Percentiles rank a stretch among this genome's conserved stretches.
phyloP scores from a whole-genome alignment of 1,140 invertebrate genomes.

The Streblospio benedicti region DNA sequence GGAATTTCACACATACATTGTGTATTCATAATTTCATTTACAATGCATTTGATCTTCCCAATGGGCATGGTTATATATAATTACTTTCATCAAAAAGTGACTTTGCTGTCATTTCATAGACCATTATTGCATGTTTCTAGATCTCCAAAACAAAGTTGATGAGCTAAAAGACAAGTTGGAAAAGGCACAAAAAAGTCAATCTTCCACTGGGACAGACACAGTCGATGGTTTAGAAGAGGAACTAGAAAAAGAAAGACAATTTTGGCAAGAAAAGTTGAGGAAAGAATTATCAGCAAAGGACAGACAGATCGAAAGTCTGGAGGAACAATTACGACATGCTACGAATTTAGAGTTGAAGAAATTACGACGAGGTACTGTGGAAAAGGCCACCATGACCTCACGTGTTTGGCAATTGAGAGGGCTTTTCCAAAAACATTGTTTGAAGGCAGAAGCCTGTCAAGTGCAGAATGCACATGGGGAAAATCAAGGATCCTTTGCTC shows the following conservation, averaged over 20 bases:
- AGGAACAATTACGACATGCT: conserved; percentile 1
- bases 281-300: conserved; percentile 2
- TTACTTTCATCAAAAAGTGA: no score
- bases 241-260: background rate
- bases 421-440: background rate
- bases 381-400: background rate
- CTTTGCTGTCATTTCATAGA: no score
- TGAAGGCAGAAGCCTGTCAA: background rate
- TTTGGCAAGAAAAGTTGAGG: background rate
- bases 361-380: background rate
- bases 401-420: background rate
- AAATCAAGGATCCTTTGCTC: background rate
- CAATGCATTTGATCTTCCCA: no score
- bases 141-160: background rate
- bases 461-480: background rate
- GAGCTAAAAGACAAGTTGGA: background rate
- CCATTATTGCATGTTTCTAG: no score
- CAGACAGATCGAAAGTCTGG: conserved; percentile 9
- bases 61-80: no score
- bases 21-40: no score
- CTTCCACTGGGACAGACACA: background rate
- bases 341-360: conserved; percentile 8
- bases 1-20: no score
- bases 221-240: background rate
- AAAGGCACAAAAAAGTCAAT: background rate